Evolutionary conservation across 2,797 vertebrate genomes (phyloP).

Genomic region (Poecile montanus): DNA sequence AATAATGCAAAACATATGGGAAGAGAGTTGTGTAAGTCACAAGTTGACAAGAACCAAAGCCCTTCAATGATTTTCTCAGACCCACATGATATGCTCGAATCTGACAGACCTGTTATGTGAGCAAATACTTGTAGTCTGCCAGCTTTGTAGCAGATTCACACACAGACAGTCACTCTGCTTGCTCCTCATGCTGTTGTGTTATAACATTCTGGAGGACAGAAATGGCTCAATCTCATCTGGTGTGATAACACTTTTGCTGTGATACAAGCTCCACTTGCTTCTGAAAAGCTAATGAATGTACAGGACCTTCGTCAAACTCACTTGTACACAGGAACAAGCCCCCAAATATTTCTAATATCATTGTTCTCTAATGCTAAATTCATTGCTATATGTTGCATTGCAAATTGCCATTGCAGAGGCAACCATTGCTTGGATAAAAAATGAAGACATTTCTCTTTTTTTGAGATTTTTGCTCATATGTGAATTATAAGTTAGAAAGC

Average conservation of each 20-base stretch:
- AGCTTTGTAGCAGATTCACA: not conserved
- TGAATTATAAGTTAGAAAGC: not conserved
- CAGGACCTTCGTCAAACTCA: not conserved
- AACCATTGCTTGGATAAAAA: not conserved
- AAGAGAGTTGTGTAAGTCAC: conserved; percentile 48
- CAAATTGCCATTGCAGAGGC: not conserved
- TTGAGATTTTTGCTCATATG: not conserved
- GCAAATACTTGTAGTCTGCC: conserved; percentile 1
- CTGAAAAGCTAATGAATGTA: not conserved
- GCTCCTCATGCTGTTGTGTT: not conserved
- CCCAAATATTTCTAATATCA: not conserved
- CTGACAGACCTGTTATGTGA: conserved; percentile 35
- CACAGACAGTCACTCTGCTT: not conserved
- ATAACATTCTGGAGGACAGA: not conserved
- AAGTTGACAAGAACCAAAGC: conserved; percentile 64
- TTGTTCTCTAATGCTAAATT: not conserved
- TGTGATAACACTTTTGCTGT: not conserved
- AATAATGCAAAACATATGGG: conserved; percentile 69
- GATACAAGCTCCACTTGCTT: not conserved
- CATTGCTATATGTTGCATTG: not conserved
- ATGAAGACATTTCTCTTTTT: rapidly evolving
- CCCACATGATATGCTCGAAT: conserved; percentile 40
- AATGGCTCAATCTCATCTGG: not conserved
- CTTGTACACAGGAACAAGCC: not conserved
- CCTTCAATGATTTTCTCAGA: conserved; percentile 34